Evolutionary conservation across 2,113 vertebrate species (phyloP), one percentile per base, ranked within the genome.

Genomic region (Porphyrio hochstetteri): DNA sequence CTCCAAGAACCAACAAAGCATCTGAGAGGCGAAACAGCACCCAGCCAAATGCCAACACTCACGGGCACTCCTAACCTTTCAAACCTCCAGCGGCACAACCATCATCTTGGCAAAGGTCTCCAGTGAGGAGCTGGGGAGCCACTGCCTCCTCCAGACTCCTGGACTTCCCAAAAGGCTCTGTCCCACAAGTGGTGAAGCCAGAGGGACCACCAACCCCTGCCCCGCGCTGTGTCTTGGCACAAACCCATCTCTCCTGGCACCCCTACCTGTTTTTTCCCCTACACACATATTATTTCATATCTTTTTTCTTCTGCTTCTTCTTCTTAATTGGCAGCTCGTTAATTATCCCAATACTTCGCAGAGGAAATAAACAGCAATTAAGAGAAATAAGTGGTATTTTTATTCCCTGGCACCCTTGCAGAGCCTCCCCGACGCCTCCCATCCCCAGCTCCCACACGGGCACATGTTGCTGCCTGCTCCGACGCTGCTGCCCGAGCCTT

Each of bases 291-390:
- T 97, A 95, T 91, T 88, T 53, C 44, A 46, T 46, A 46, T 19
- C 17, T 46, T 46, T 46, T 46, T 46, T 46, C 44, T 46, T 46
- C 44, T 44, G 16, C 42, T 46, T 28, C 77, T 96, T 97, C 95
- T 90, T 86, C 95, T 95, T 98, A 97, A 97, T 92, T 96, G 95
- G 96, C 77, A 97, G 91, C 94, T 97, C 80, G 55, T 96, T 97
- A 97, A 97, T 97, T 97, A 96, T 96, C 94, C 84, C 93, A 80
- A 91, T 94, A 90, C 95, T 96, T 97, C 53, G 81, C 93, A 36
- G 90, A 90, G 94, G 97, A 98, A 97, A 97, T 97, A 97, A 97
- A 96, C 94, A 98, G 95, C 97, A 97, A 96, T 97, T 95, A 96
- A 96, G 93, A 96, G 94, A 94, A 95, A 76, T 67, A 91, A 97